These are phyloP conservation scores for Chrysopa pallens DNA, from an alignment of 1,140 invertebrate genomes.

Conservation along the genomic window DNA sequence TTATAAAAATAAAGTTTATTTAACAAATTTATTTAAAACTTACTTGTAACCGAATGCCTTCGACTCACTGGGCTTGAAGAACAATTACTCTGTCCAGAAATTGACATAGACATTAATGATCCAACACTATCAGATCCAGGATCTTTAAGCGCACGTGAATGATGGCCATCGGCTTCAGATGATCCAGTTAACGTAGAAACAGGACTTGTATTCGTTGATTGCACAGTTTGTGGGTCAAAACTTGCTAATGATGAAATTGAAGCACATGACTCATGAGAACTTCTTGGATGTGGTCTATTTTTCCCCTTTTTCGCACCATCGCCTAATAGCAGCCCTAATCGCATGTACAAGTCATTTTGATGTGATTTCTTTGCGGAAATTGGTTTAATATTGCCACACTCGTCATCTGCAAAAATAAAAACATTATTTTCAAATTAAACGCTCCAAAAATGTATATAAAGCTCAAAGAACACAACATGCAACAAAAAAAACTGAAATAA, in stretches of 20 bases:
- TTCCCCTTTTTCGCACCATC: conserved; percentile 27
- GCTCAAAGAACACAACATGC: neutral
- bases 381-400: conserved; percentile 44
- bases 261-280: conserved; percentile 33
- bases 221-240: conserved; percentile 46
- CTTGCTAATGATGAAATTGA: conserved; percentile 51
- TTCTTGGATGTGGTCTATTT: conserved; percentile 24
- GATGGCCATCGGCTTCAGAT: conserved; percentile 40
- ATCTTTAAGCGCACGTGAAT: conserved; percentile 25
- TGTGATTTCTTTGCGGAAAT: conserved; percentile 33
- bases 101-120: conserved; percentile 60
- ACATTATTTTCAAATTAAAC: too few relatives aligned
- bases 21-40: conserved; percentile 14
- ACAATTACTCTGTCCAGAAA: conserved; percentile 57
- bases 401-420: conserved; percentile 38
- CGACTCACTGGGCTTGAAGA: conserved; percentile 57
- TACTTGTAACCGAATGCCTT: conserved; percentile 66
- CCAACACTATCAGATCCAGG: conserved; percentile 54
- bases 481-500: neutral
- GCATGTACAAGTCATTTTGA: conserved; percentile 67
- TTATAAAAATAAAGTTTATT: neutral
- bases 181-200: conserved; percentile 72
- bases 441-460: neutral
- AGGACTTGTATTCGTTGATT: conserved; percentile 69
- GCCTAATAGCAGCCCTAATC: conserved; percentile 65